Evolutionary conservation across 2,797 vertebrate genomes (phyloP), one percentile per base, ranked within the genome.

Genomic region (Gorsachius magnificus): DNA sequence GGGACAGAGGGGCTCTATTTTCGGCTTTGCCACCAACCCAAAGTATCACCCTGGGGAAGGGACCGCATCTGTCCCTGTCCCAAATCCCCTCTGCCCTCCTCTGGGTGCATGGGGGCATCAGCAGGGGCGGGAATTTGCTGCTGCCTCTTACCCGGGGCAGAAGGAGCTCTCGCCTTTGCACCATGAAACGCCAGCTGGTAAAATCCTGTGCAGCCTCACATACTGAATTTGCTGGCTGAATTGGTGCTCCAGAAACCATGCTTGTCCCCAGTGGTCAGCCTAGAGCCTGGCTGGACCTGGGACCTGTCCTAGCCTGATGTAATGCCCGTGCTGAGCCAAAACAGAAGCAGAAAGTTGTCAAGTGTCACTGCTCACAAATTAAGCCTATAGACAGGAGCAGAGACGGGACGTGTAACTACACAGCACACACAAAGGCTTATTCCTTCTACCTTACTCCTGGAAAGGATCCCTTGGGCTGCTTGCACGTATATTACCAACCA

Each of bases 401-500:
- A 82, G 38, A 20, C 41, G 60, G 43, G 69, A 72, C 3, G 0
- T 16, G 17, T 63, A 93, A 54, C 46, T 50, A 60, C 43, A 16
- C 6, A 46, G 63, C 74, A 84, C 89, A 80, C 25, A 65, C 12
- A 54, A 79, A 61, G 43, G 20, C 31, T 90, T 87, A 74, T 66
- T 92, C 66, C 38, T 74, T 65, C 35, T 76, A 46, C 69, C 1
- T 9, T 60, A 33, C 25, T 51, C 48, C 51, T 51, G 58, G 48
- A 79, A 88, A 70, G 69, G 71, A 75, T 76, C 65, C 51, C 80
- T 88, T 58, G 7, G 8, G 69, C 63, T 86, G 79, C 65, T 92
- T 9, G 1, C 63, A 48, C 11, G 2, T 24, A 36, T 5, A 65
- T 21, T 66, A 63, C 35, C 0, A 4, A 72, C 15, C 46, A 65